Conservation (phyloP, 2,113 vertebrate genomes). For the Pseudolaguvia tuberculata region DNA sequence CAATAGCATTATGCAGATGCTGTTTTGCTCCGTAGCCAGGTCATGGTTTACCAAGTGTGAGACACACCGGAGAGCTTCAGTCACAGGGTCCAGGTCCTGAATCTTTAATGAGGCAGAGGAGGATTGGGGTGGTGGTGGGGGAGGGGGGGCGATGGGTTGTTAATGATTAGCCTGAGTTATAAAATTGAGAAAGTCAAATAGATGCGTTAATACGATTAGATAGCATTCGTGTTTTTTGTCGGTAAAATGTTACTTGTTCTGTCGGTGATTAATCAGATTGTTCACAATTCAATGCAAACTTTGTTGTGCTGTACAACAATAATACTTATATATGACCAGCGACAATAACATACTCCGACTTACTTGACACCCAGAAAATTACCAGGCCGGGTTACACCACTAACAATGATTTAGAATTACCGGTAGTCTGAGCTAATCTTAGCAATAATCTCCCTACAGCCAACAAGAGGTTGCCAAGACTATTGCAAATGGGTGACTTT, state of each 20-base stretch:
- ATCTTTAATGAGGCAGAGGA: constrained; percentile 22
- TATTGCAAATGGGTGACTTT: too few species aligned
- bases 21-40: constrained; percentile 16
- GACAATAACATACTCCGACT: too few species aligned
- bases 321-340: too few species aligned
- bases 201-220: background rate
- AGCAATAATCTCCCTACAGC: too few species aligned
- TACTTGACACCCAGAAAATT: too few species aligned
- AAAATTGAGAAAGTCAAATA: constrained; percentile 3
- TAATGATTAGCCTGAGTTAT: constrained; percentile 29
- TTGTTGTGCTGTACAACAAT: too few species aligned
- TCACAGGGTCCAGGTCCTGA: constrained; percentile 31
- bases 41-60: constrained; percentile 32
- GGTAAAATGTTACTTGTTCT: background rate
- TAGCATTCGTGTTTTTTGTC: background rate
- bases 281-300: too few species aligned
- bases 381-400: too few species aligned
- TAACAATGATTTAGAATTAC: too few species aligned
- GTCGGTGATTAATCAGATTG: background rate
- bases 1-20: constrained; percentile 45
- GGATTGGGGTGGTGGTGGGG: constrained; percentile 12
- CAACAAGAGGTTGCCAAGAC: too few species aligned
- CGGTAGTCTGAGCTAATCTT: too few species aligned
- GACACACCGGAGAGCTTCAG: constrained; percentile 19
- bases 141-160: too few species aligned